These are phyloP conservation scores for Ellobium chinense DNA, from an alignment of 2,888 invertebrate genomes.

Conservation along the genomic window DNA sequence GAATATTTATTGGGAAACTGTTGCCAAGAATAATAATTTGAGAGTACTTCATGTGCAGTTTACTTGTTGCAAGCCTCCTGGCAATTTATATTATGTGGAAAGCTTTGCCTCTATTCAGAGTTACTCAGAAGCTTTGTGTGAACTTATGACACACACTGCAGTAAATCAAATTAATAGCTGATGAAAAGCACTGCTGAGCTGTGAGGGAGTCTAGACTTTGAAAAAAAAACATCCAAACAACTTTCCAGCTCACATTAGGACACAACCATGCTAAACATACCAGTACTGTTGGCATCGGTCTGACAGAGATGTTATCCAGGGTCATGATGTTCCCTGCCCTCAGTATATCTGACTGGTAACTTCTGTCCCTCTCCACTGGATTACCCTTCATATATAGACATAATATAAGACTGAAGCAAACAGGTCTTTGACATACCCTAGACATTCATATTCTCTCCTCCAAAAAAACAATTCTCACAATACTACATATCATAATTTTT, in stretches of 20 bases:
- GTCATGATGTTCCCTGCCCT: slow-evolving; percentile 60
- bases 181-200: too few species aligned
- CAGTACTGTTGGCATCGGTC: slow-evolving; percentile 58
- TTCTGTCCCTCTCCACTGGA: slow-evolving; percentile 64
- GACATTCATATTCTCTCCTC: not conserved
- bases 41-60: too few species aligned
- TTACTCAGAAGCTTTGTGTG: too few species aligned
- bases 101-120: too few species aligned
- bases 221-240: too few species aligned
- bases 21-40: too few species aligned
- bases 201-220: too few species aligned
- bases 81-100: too few species aligned
- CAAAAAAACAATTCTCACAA: not conserved
- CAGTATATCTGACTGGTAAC: slow-evolving; percentile 66
- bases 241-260: not conserved
- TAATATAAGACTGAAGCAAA: not conserved
- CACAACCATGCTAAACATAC: slow-evolving; percentile 10
- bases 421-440: not conserved
- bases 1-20: too few species aligned
- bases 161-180: too few species aligned
- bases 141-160: too few species aligned
- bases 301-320: slow-evolving; percentile 70
- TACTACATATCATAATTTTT: not conserved
- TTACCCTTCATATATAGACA: slow-evolving; percentile 62
- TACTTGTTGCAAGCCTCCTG: too few species aligned